Evolutionary conservation across 2,113 vertebrate species (phyloP).

Genomic region (Clinocottus analis): DNA sequence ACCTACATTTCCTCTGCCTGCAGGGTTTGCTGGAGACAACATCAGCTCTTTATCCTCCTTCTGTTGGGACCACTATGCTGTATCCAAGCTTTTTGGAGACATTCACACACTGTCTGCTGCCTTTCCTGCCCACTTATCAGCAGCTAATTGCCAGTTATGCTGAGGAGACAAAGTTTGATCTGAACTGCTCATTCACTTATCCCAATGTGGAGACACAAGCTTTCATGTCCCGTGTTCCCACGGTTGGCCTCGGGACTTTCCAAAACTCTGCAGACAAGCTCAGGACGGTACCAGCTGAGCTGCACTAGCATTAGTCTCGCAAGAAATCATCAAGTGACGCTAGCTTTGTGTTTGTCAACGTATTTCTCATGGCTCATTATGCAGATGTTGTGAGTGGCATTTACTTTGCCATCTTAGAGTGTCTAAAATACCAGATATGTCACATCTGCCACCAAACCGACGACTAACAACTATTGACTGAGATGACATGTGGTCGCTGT

Average conservation of each 20-base stretch:
- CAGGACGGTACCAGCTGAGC: conserved; percentile 21
- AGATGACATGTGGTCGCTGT: neutral
- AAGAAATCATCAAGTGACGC: neutral
- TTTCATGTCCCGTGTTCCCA: conserved; percentile 73
- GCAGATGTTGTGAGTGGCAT: neutral
- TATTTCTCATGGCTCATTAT: neutral
- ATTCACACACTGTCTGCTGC: conserved; percentile 70
- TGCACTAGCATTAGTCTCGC: neutral
- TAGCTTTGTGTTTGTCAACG: neutral
- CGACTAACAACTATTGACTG: neutral
- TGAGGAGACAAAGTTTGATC: conserved; percentile 61
- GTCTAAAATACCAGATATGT: neutral
- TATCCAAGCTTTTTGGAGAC: conserved; percentile 32
- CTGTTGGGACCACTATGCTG: conserved; percentile 5
- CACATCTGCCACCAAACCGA: neutral
- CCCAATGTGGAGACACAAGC: conserved; percentile 48
- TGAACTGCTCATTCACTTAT: conserved; percentile 73
- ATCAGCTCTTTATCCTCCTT: conserved; percentile 5
- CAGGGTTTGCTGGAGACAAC: neutral
- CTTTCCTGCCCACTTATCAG: conserved; percentile 78
- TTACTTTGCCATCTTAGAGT: neutral
- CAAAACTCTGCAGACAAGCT: conserved; percentile 30
- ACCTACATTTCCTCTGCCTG: neutral
- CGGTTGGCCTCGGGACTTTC: conserved; percentile 66
- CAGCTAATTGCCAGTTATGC: conserved; percentile 78